Evolutionary conservation across 2,888 invertebrate genomes (phyloP), one percentile per base, ranked within the genome.

Genomic region (Apeira syringaria): DNA sequence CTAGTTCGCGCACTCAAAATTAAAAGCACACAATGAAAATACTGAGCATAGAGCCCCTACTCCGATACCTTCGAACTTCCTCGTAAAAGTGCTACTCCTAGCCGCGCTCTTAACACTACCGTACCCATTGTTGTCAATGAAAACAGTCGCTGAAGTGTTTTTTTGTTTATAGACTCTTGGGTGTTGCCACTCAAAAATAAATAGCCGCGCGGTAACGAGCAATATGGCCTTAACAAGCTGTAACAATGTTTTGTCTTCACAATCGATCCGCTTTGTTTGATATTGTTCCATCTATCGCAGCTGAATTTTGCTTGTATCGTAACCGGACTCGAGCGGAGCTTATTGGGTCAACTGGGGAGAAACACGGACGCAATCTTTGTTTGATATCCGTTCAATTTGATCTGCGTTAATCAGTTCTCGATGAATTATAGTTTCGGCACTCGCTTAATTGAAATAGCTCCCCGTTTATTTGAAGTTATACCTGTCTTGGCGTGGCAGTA

Each of bases 1-100:
- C 90, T 91, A 91, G 91, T 91, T 91, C 91, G 91, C 91, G 89
- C 91, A 91, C 91, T 91, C 91, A 91, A 91, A 91, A 91, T 91
- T 91, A 91, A 91, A 91, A 91, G 91, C 90, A 91, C 80, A 91
- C 91, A 91, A 91, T 91, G 91, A 91, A 91, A 91, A 91, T 91
- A 91, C 88, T 84, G 87, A 69, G 75, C 79, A 53, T 71, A 78
- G 77, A 63, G 66, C 76, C 83, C 81, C 80, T 80, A 78, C 77
- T 82, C 70, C 61, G 82, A 81, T 82, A 80, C 83, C 83, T 82
- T n/a, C n/a, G n/a, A n/a, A n/a, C n/a, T n/a, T 79, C 81, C 84
- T 88, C 87, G 86, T 88, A 84, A 85, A 87, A 86, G 87, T 78
- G 80, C 78, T 76, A 73, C 85, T 86, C 70, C 67, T 76, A 68